Evolutionary conservation across 1,140 invertebrate species (phyloP), one percentile per base, ranked within the genome.

Genomic region (Magallana angulata): DNA sequence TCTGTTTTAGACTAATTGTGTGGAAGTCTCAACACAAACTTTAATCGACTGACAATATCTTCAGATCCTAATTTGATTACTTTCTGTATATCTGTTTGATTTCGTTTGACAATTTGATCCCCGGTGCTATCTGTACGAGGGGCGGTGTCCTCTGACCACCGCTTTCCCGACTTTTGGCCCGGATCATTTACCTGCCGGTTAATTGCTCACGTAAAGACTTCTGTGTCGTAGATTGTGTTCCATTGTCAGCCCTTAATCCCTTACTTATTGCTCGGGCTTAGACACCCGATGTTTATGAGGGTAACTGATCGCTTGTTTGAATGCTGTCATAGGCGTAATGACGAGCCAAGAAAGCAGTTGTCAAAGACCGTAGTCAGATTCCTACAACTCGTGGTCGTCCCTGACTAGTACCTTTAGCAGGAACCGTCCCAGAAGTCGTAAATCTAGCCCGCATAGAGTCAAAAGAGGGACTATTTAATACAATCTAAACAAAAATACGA

Each of bases 1-100:
- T 76, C 68, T 76, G 68, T 76, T 76, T 76, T 76, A 76, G 68
- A 30, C 24, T 76, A 76, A 76, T 76, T 76, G 68, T 76, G 68
- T 24, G 68, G 12, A 30, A 36, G 68, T 30, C 24, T 76, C 68
- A 76, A 76, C 24, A 36, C 68, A 24, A 7, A 7, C 24, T 64
- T 64, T 7, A 24, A 76, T 30, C 8, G 7, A 76, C 30, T 30
- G 68, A 76, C 68, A 12, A 36, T 76, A 76, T 76, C 68, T 8
- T 12, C 0, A 30, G 4, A 36, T 76, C 68, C 9, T 30, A 24
- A 76, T 36, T 36, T 30, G 36, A 24, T 76, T 76, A 30, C 24
- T 76, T 30, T 76, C 18, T 30, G 24, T 76, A 48, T 48, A 76
- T 76, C 68, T 30, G 68, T 76, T 76, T 30, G 18, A 36, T 76